Evolutionary conservation across 1,140 invertebrate species (phyloP).

Genomic region (Drosophila punjabiensis): DNA sequence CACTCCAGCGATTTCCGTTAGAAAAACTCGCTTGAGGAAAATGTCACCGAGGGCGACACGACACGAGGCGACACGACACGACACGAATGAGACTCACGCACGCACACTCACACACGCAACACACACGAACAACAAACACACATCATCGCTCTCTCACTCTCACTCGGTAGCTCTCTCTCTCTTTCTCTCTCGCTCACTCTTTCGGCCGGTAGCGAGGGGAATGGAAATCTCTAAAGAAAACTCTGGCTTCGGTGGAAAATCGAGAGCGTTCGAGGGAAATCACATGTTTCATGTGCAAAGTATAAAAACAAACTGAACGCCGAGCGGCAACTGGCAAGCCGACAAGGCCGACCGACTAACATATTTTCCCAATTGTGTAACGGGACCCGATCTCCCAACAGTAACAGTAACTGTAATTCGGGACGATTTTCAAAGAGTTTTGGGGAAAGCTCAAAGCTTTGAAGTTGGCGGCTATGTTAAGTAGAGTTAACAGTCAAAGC

Average conservation of each 20-base stretch:
- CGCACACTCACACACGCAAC: constrained; percentile 27
- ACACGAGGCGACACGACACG: constrained; percentile 26
- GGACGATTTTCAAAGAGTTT: constrained; percentile 7
- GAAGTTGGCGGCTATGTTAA: constrained; percentile 3
- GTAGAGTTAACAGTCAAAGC: constrained; percentile 1
- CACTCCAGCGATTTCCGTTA: constrained; percentile 53
- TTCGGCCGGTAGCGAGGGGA: constrained; percentile 20
- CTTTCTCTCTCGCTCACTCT: background rate
- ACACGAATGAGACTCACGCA: constrained; percentile 32
- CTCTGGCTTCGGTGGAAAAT: constrained; percentile 60
- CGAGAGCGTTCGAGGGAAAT: constrained; percentile 64
- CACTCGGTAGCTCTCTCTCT: background rate
- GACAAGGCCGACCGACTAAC: constrained; percentile 42
- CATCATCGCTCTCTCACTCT: constrained; percentile 20
- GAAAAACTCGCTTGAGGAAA: constrained; percentile 38
- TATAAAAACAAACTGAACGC: constrained; percentile 81
- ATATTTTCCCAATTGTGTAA: constrained; percentile 45
- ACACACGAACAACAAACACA: constrained; percentile 24
- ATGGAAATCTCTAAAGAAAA: constrained; percentile 71
- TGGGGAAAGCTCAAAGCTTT: constrained; percentile 41
- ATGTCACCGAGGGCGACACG: constrained; percentile 33
- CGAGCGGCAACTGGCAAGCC: constrained; percentile 31
- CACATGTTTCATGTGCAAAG: constrained; percentile 83
- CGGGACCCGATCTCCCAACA: constrained; percentile 28
- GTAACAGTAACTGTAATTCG: constrained; percentile 18